phyloP scores from a whole-genome alignment of 2,797 vertebrate genomes.

The Poeciliopsis infans region DNA sequence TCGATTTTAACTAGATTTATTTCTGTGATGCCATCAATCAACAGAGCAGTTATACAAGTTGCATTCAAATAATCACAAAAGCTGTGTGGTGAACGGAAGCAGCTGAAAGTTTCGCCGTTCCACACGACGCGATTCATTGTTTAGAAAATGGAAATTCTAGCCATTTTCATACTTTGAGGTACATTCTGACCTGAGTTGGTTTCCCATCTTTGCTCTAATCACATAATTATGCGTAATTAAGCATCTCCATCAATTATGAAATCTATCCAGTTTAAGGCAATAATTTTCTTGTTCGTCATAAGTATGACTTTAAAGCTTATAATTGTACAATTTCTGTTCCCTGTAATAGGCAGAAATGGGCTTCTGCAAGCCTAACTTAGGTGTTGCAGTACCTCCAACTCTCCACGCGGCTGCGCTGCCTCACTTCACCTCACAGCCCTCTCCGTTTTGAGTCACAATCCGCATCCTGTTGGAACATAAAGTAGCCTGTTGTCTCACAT shows the following conservation, averaged over 20 bases:
- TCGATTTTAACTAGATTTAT: not conserved
- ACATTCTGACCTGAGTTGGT: not conserved
- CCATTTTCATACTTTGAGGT: not conserved
- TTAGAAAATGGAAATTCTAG: no score
- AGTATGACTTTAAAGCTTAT: not conserved
- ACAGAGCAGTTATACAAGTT: not conserved
- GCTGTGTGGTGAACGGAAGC: not conserved
- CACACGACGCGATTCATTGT: not conserved
- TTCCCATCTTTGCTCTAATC: not conserved
- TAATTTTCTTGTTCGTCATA: not conserved
- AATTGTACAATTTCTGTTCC: not conserved
- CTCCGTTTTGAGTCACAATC: not conserved
- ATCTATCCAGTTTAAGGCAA: not conserved
- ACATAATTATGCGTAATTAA: not conserved
- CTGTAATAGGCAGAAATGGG: not conserved
- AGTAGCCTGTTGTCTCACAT: constrained; percentile 11
- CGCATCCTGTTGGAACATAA: constrained; percentile 29
- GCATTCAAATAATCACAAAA: not conserved
- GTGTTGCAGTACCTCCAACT: constrained; percentile 34
- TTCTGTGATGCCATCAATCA: not conserved
- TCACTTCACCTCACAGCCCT: not conserved
- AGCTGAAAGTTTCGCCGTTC: not conserved
- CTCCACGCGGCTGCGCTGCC: constrained; percentile 48
- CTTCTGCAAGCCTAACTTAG: not conserved
- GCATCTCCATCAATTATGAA: not conserved